Percentiles rank a stretch among this genome's conserved stretches.
Evolutionary conservation across 1,140 invertebrate species (phyloP).

Genomic region (Euwallacea fornicatus): DNA sequence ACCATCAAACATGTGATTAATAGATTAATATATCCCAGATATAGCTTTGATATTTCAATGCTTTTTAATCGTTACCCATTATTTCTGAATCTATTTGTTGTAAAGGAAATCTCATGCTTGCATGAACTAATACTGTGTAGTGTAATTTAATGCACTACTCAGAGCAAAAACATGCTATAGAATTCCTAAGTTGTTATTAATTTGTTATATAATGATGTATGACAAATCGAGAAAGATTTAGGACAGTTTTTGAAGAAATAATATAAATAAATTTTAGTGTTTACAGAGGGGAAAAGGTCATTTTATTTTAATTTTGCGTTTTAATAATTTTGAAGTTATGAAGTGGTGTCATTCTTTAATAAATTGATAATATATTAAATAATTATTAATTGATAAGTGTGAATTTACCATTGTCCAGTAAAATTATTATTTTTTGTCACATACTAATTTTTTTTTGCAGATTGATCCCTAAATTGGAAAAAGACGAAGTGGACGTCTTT

Average conservation of each 20-base stretch:
- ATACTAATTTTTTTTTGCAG: constrained; percentile 56
- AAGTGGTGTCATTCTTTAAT: neutral
- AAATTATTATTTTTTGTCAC: neutral
- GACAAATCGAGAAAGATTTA: constrained; percentile 34
- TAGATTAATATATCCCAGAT: too few relatives aligned
- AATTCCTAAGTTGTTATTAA: constrained; percentile 38
- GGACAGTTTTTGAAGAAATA: constrained; percentile 5
- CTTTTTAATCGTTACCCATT: too few relatives aligned
- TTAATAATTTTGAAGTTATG: constrained; percentile 2
- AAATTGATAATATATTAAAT: too few relatives aligned
- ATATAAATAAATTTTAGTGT: too few relatives aligned
- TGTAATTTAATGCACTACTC: constrained; percentile 38
- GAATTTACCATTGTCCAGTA: neutral
- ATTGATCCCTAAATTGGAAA: constrained; percentile 79
- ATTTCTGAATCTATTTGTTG: too few relatives aligned
- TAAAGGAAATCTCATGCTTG: neutral
- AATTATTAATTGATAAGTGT: neutral
- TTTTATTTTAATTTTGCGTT: constrained; percentile 25
- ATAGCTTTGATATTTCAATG: too few relatives aligned
- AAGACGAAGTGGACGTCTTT: constrained; percentile 82
- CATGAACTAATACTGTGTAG: constrained; percentile 51
- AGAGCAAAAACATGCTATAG: constrained; percentile 50
- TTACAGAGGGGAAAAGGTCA: too few relatives aligned
- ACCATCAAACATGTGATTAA: too few relatives aligned
- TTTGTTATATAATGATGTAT: constrained; percentile 28